Base-by-base conservation (phyloP, 2,113 vertebrate species). In the Erythrocercus mccallii region DNA sequence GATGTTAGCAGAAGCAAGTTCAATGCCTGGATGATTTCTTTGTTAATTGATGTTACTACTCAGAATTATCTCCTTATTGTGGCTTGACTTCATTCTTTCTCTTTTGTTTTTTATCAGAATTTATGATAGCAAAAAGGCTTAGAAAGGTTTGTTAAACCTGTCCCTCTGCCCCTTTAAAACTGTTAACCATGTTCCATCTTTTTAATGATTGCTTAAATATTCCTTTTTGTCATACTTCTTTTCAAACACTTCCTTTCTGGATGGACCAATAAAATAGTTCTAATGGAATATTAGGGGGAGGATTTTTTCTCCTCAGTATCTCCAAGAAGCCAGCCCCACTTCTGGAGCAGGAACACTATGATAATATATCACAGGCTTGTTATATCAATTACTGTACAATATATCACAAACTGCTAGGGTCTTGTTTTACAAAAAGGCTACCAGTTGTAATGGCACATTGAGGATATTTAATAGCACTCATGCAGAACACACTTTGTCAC, bases 41-140 rank as follows among this genome's bases (percentile, higher is more conserved):
- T 89, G 48, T 90, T 93, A 93, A 94, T 77, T 86, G 51, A 71
- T 88, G 30, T 64, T 86, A 81, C 51, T 56, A 24, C 69, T 94
- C 76, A 71, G 80, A 92, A 89, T 96, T 78, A 71, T 64, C 51
- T 92, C 38, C 56, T 95, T 73, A 70, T 60, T 94, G 87, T 92
- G 83, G 37, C 58, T 86, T 81, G 88, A 74, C 30, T 83, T 84
- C 4, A 1, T 87, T 85, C 48, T 85, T 90, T 81, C 30, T 62
- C 35, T 35, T 84, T 45, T 62, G 42, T 69, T 86, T 77, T 83
- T 77, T 23, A 77, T 77, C 62, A 58, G 40, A 86, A 53, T 86
- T 90, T 66, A 58, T 40, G 33, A 44, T 48, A 66, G 31, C 20
- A 35, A 44, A 86, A 91, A 85, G 40, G 10, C 54, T 80, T 61